These are phyloP conservation scores for Terrapene triunguis DNA, from an alignment of 2,113 vertebrate species.

Conservation along the genomic window DNA sequence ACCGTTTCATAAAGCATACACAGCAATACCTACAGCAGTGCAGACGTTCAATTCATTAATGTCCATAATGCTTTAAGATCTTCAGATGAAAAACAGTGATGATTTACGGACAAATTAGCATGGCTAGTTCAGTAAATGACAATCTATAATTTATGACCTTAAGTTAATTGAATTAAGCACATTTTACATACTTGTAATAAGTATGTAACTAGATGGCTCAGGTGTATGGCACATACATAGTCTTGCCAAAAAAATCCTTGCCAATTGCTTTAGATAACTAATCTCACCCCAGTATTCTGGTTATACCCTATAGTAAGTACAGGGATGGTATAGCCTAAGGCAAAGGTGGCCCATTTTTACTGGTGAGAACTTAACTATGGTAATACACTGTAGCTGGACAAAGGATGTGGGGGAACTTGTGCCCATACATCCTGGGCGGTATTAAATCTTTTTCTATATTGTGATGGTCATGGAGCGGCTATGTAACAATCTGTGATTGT, in stretches of 20 bases:
- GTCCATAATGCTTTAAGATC: not conserved
- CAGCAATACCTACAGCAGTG: too few relatives aligned
- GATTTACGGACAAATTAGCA: too few relatives aligned
- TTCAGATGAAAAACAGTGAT: not conserved
- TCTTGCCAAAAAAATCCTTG: not conserved
- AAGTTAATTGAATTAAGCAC: not conserved
- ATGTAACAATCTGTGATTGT: rapidly evolving
- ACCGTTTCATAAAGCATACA: not conserved
- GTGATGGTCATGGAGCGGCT: rapidly evolving
- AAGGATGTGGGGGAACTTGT: rapidly evolving
- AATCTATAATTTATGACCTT: not conserved
- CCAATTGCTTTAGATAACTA: not conserved
- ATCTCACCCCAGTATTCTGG: not conserved
- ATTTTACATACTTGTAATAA: not conserved
- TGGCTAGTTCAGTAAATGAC: too few relatives aligned
- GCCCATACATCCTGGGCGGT: not conserved
- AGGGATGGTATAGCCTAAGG: not conserved
- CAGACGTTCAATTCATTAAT: too few relatives aligned
- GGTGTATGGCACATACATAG: not conserved
- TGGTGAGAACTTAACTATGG: not conserved
- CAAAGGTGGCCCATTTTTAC: not conserved
- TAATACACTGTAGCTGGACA: rapidly evolving
- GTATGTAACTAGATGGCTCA: not conserved
- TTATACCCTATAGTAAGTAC: rapidly evolving
- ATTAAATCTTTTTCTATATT: not conserved